Evolutionary conservation across 2,113 vertebrate species (phyloP).

Genomic region (Neofelis nebulosa): DNA sequence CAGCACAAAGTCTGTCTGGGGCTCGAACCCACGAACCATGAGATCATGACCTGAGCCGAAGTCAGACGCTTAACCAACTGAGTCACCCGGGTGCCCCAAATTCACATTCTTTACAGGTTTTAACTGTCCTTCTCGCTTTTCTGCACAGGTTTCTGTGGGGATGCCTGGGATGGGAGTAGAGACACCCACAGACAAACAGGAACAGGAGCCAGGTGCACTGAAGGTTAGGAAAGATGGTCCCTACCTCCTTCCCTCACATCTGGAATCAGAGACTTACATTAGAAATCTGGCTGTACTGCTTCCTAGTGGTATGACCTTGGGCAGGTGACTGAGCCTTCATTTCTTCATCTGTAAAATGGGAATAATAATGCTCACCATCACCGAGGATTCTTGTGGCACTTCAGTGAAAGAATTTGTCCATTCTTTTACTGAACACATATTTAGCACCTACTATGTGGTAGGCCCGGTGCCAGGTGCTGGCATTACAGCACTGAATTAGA

Average conservation of each 20-base stretch:
- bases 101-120: slow-evolving; percentile 15
- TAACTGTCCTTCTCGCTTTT: background rate
- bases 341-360: slow-evolving; percentile 34
- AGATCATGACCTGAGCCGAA: too few relatives aligned
- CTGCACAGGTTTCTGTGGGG: background rate
- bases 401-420: background rate
- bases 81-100: background rate
- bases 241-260: background rate
- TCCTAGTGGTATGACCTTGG: background rate
- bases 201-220: background rate
- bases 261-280: background rate
- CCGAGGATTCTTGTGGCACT: background rate
- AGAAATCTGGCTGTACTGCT: background rate
- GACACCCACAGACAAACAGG: background rate
- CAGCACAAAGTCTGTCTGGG: too few relatives aligned
- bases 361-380: background rate
- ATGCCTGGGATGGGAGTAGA: slow-evolving; percentile 23
- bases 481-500: background rate
- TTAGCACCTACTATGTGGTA: background rate
- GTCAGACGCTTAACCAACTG: too few relatives aligned
- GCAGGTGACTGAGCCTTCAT: background rate
- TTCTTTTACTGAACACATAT: slow-evolving; percentile 21
- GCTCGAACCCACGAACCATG: too few relatives aligned
- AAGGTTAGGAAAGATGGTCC: background rate
- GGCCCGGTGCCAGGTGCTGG: background rate